Evolutionary conservation across 2,888 invertebrate genomes (phyloP).

Genomic region (Rhaphigaster nebulosa): DNA sequence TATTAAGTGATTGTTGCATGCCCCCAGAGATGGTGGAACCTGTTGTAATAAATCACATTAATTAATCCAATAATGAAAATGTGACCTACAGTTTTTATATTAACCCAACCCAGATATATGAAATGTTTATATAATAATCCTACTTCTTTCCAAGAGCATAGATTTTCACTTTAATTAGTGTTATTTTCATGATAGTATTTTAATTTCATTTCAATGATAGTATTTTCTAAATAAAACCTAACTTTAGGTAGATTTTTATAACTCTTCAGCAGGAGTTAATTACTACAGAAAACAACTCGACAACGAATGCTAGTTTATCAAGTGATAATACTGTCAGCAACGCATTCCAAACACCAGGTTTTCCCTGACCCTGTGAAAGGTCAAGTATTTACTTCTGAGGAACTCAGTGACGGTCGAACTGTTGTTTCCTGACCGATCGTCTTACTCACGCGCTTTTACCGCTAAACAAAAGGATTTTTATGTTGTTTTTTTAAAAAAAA

Average conservation of each 20-base stretch:
- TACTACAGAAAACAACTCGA: not conserved
- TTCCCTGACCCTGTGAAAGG: conserved; percentile 1
- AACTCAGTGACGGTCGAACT: not conserved
- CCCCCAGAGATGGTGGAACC: not conserved
- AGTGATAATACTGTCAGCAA: not conserved
- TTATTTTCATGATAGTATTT: not conserved
- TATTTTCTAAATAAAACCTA: not conserved
- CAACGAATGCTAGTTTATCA: not conserved
- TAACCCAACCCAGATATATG: not conserved
- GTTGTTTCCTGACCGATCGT: not conserved
- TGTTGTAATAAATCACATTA: not conserved
- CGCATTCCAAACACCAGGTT: not conserved
- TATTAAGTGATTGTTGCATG: not conserved
- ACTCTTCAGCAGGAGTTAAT: not conserved
- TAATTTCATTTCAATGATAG: not conserved
- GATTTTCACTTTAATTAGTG: not conserved
- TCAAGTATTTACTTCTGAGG: not conserved
- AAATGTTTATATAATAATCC: not conserved
- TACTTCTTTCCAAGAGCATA: not conserved
- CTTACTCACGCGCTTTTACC: not conserved
- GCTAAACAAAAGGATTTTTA: not conserved
- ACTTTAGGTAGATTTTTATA: not conserved
- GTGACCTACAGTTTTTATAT: not conserved
- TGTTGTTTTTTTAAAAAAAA: no score
- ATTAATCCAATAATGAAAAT: not conserved